Evolutionary conservation across 2,797 vertebrate genomes (phyloP), one percentile per base, ranked within the genome.

Genomic region (Denticeps clupeoides): DNA sequence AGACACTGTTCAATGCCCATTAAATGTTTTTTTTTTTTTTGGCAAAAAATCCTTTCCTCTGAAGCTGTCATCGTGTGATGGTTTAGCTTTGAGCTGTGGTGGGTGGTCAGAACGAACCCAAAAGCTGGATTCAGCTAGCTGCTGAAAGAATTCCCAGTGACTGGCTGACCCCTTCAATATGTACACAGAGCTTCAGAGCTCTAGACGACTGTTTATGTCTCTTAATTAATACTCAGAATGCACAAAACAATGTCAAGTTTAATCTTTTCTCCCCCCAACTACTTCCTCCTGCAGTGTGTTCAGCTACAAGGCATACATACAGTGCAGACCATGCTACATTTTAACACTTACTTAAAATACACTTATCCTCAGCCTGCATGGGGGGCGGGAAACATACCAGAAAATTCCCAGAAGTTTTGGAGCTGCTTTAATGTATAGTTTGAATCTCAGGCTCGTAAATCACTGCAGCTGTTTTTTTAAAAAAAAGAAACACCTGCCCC

Each of bases 201-300:
- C 42, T 32, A 61, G 73, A 74, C 53, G 59, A 49, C 60, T 77
- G 75, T 76, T 79, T 77, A 75, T 61, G 75, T 61, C 29, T 68
- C 56, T 56, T 70, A 75, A 77, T 75, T 72, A 77, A 75, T 71
- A 66, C 43, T 40, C 35, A 38, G 51, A 38, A 49, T 11, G n/a
- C 12, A 43, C 27, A 45, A 26, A 27, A 41, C 43, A 7, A 10
- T 47, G n/a, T 40, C 47, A 43, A 24, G 24, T 44, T 31, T 12
- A 55, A 16, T 18, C 27, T 15, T 24, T 45, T 35, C 19, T 32
- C 10, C 41, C 40, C 35, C 32, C 32, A 7, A 31, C 5, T 12
- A 6, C 3, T 43, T 45, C 16, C 26, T 29, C 7, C 22, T 45
- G 29, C 43, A 41, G 38, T 23, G 22, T n/a, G 21, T 23, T 10